Evolutionary conservation across 2,888 invertebrate genomes (phyloP).

Genomic region (Cynaeus angustus): DNA sequence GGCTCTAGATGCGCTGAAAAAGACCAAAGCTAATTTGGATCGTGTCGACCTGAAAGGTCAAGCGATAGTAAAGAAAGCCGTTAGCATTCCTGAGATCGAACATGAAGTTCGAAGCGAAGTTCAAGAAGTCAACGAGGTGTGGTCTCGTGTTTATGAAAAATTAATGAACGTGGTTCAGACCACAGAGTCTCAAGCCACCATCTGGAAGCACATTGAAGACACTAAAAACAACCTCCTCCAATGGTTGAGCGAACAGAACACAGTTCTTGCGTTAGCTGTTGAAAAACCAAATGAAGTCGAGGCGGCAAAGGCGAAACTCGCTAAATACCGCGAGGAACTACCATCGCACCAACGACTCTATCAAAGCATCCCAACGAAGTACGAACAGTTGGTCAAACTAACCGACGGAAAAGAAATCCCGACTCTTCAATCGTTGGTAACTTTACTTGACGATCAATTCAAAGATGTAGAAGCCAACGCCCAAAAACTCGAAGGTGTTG

Average conservation of each 20-base stretch:
- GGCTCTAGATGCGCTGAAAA: slow-evolving; percentile 83
- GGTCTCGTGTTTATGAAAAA: slow-evolving; percentile 82
- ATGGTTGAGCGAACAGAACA: slow-evolving; percentile 90
- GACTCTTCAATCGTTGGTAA: slow-evolving; percentile 79
- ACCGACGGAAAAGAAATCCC: slow-evolving; percentile 83
- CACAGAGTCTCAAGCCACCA: slow-evolving; percentile 90
- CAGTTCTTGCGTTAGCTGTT: slow-evolving; percentile 83
- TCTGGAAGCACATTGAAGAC: slow-evolving; percentile 94
- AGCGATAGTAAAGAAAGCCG: slow-evolving; percentile 80
- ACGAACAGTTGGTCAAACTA: slow-evolving; percentile 84
- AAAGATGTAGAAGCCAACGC: slow-evolving; percentile 82
- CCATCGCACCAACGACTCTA: slow-evolving; percentile 85
- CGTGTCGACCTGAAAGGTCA: slow-evolving; percentile 86
- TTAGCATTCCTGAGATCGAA: slow-evolving; percentile 80
- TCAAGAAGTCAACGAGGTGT: slow-evolving; percentile 77
- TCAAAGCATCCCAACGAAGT: slow-evolving; percentile 86
- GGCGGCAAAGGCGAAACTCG: slow-evolving; percentile 83
- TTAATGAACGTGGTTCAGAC: slow-evolving; percentile 84
- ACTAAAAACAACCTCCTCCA: slow-evolving; percentile 86
- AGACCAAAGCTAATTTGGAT: slow-evolving; percentile 84
- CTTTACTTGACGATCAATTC: slow-evolving; percentile 85
- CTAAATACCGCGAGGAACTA: slow-evolving; percentile 90
- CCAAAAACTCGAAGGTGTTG: slow-evolving; percentile 82
- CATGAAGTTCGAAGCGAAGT: slow-evolving; percentile 77
- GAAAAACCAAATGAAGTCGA: slow-evolving; percentile 87